Base-by-base conservation (phyloP, 2,113 vertebrate species). In the Paramisgurnus dabryanus region DNA sequence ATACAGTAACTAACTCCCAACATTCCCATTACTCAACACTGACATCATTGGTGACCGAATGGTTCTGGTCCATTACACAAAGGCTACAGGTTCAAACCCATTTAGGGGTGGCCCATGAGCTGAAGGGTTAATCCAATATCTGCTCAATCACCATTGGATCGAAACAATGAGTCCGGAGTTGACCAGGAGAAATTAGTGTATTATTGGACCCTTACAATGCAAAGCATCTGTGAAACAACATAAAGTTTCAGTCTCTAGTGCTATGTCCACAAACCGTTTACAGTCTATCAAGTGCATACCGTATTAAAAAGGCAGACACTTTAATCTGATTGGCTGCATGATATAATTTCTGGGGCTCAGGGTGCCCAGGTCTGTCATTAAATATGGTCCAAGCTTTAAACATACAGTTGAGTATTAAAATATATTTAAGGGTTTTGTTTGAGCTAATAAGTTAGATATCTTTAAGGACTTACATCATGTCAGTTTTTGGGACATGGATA, bases 91-190 rank as follows among this genome's bases (percentile, higher is more conserved):
- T 63, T 63, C 72, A 63, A 63, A 10, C 41, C 72, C 72, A 64
- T 49, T 75, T 75, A 63, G 45, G n/a, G 13, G 13, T 75, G 58
- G 47, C 72, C 7, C 11, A 49, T 7, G 18, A 64, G 13, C 12
- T 47, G 41, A 34, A 69, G 67, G 68, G 64, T 66, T 84, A 78
- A 78, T 57, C 69, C 43, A 17, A 53, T 67, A 81, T 81, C 68
- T 27, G 45, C 70, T 81, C 18, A 27, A 75, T 64, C 57, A 63
- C 4, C 18, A 75, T 27, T 63, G 41, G 49, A 34, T 7, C 4
- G 15, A 15, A 45, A 15, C 18, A 27, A 2, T 49, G 58, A 49
- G 18, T 41, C 18, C 11, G 27, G 41, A 18, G 18, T 57, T n/a
- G 15, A 7, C 17, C 55, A n/a, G 55, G 17, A 57, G 55, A 12